Evolutionary conservation across 2,113 vertebrate genomes (phyloP).

Genomic region (Asarcornis scutulata): DNA sequence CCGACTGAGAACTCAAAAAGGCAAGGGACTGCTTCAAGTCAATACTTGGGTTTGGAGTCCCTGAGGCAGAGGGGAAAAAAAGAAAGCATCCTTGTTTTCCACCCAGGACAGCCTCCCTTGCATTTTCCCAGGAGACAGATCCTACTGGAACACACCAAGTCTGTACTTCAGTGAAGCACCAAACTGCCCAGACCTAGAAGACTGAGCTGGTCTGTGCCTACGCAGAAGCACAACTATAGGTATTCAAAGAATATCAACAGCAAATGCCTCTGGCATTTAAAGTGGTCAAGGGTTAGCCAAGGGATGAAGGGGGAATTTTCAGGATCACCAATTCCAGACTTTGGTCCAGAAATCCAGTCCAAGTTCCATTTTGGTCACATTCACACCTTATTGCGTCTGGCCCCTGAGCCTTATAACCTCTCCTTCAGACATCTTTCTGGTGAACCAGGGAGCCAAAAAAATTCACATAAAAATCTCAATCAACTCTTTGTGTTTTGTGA

Average conservation of each 20-base stretch:
- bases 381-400: neutral
- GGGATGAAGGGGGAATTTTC: neutral
- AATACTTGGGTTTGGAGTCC: neutral
- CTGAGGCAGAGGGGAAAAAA: neutral
- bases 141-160: neutral
- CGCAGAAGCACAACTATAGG: neutral
- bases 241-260: neutral
- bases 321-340: neutral
- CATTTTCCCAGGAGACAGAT: neutral
- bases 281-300: neutral
- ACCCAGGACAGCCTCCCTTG: neutral
- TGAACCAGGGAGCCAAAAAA: neutral
- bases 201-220: neutral
- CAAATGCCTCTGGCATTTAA: no score
- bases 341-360: neutral
- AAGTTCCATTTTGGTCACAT: neutral
- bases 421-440: neutral
- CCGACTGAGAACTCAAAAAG: neutral
- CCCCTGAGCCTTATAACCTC: rapidly evolving
- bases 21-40: neutral
- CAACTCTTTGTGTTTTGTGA: neutral
- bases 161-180: neutral
- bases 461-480: neutral
- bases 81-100: neutral
- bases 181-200: neutral